Conservation (phyloP, 2,888 invertebrate genomes). For the Eupithecia centaureata region DNA sequence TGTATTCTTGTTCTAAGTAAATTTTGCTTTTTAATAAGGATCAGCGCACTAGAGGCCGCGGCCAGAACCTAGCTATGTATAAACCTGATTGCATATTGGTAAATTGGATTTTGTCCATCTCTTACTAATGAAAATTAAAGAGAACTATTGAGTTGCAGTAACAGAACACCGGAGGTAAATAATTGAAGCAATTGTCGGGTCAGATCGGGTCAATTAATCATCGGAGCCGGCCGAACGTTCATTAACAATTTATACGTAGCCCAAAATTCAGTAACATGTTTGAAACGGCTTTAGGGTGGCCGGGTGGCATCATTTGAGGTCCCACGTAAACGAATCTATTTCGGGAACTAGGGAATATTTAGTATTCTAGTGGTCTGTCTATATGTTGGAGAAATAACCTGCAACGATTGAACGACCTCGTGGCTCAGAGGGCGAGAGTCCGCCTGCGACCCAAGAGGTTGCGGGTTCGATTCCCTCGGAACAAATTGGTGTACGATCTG, state of each 20-base stretch:
- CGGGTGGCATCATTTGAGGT: constrained; percentile 27
- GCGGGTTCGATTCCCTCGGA: no score
- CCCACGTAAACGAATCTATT: constrained; percentile 29
- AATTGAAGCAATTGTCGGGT: constrained; percentile 81
- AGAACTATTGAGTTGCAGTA: constrained; percentile 54
- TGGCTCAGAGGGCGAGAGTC: no score
- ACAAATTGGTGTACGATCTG: no score
- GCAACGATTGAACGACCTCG: no score
- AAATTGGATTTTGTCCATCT: constrained; percentile 22
- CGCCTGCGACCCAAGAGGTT: no score
- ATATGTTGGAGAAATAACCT: not conserved
- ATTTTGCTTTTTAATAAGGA: no score
- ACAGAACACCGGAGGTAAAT: constrained; percentile 77
- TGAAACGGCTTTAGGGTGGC: constrained; percentile 39
- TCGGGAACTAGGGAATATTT: constrained; percentile 8
- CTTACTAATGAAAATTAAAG: constrained; percentile 56
- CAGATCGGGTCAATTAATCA: constrained; percentile 81
- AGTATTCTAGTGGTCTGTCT: not conserved
- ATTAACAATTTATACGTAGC: constrained; percentile 70
- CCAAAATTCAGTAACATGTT: constrained; percentile 61
- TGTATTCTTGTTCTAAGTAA: no score
- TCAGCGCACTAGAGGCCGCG: no score
- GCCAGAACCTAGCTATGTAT: no score
- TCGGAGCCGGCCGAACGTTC: constrained; percentile 64
- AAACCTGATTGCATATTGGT: not conserved